Base-by-base conservation (phyloP, 2,797 vertebrate species). In the Myripristis jacobus region DNA sequence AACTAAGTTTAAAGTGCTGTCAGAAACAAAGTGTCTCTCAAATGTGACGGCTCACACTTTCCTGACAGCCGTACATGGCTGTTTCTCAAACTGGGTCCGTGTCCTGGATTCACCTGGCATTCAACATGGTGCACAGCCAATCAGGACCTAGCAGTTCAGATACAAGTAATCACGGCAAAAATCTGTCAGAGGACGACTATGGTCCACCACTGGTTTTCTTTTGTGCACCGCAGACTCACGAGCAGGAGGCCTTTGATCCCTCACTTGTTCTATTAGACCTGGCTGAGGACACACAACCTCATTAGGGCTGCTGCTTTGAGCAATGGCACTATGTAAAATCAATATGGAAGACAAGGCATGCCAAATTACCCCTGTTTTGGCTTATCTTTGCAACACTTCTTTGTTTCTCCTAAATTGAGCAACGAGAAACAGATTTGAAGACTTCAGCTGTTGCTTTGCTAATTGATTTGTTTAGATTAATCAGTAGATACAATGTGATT, bases 221-320 rank as follows among this genome's bases (percentile, higher is more conserved):
- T 46, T 27, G 60, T 44, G 24, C 46, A 29, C 34, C 77, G 9
- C 25, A 27, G 8, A 58, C 65, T 54, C 67, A 80, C 63, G 57
- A 66, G 34, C 22, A 58, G 50, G 50, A 69, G 46, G 76, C 50
- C 72, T 73, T 84, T 62, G 25, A 69, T 79, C 81, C 79, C 78
- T 90, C 83, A 88, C 44, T 89, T 82, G 76, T 80, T 87, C 80
- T 61, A 74, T 89, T 87, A 89, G 84, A 83, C 80, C 77, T 77
- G 75, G 83, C 79, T 77, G 70, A 79, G 81, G 82, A 89, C 77
- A 75, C 57, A 74, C 24, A 65, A 63, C 64, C 81, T 90, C 83
- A 89, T 91, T 85, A 86, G 66, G 56, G 31, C 70, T 62, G 38
- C 62, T 77, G 73, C 83, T 89, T 87, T 88, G 67, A 84, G 64